A percentile compares a stretch with the other conserved stretches of the same genome.
These are phyloP conservation scores for Lepeophtheirus salmonis DNA, from an alignment of 1,140 invertebrate species.

Conservation along the genomic window DNA sequence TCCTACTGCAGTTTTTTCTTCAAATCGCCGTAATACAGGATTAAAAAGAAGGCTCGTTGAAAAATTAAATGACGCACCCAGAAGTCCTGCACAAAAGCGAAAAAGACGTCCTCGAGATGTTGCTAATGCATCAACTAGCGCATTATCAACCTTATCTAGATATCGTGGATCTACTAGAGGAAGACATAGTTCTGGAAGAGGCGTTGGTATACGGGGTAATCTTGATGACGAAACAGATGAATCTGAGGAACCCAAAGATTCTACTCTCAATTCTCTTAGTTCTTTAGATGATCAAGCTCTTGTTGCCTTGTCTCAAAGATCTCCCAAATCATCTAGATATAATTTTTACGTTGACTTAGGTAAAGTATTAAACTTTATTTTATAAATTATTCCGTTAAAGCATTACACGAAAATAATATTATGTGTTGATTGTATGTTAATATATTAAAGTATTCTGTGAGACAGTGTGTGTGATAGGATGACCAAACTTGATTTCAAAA, in stretches of 20 bases:
- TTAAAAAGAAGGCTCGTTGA: neutral
- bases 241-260: slow-evolving; percentile 9
- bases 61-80: neutral
- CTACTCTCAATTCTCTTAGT: neutral
- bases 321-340: slow-evolving; percentile 16
- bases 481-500: too few relatives aligned
- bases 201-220: neutral
- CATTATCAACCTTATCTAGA: neutral
- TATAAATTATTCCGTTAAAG: too few relatives aligned
- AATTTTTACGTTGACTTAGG: slow-evolving; percentile 16
- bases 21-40: too few relatives aligned
- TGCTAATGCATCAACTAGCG: too few relatives aligned
- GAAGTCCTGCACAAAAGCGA: neutral
- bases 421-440: too few relatives aligned
- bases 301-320: slow-evolving; percentile 3
- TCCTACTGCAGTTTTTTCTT: too few relatives aligned
- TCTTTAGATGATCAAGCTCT: slow-evolving; percentile 13
- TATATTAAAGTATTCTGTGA: too few relatives aligned
- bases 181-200: neutral
- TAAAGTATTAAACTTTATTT: too few relatives aligned
- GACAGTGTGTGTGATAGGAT: too few relatives aligned
- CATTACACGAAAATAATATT: too few relatives aligned
- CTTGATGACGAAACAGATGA: slow-evolving; percentile 10
- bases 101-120: too few relatives aligned
- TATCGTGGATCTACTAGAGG: neutral